These are phyloP conservation scores for Acromyrmex charruanus DNA, from an alignment of 1,140 invertebrate genomes.

Conservation along the genomic window DNA sequence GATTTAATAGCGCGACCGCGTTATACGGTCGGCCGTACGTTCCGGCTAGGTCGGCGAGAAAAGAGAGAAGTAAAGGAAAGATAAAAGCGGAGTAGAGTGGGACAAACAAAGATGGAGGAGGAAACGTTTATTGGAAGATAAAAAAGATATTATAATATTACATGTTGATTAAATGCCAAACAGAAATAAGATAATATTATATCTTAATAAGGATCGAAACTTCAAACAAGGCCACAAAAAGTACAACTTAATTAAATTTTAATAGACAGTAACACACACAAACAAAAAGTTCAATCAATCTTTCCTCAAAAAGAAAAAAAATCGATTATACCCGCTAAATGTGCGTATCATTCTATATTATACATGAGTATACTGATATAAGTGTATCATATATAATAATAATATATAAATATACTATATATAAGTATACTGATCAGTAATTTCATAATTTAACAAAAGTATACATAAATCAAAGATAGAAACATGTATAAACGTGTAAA, in stretches of 20 bases:
- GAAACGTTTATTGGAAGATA: constrained; percentile 24
- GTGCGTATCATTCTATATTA: not conserved
- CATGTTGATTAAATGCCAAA: not conserved
- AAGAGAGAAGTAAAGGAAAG: constrained; percentile 34
- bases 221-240: not conserved
- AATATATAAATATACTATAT: no score
- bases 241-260: not conserved
- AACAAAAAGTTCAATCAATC: not conserved
- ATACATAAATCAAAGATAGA: not conserved
- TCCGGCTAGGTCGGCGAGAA: constrained; percentile 40
- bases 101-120: not conserved
- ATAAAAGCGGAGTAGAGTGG: constrained; percentile 4
- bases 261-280: not conserved
- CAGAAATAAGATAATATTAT: not conserved
- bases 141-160: constrained; percentile 27
- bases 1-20: constrained; percentile 83
- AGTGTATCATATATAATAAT: no score
- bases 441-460: not conserved
- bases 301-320: not conserved
- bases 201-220: constrained; percentile 1
- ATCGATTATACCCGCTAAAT: not conserved
- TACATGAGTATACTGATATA: not conserved
- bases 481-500: no score
- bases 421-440: not conserved
- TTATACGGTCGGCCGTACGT: constrained; percentile 73